Evolutionary conservation across 2,888 invertebrate genomes (phyloP).

Genomic region (Agrochola circellaris): DNA sequence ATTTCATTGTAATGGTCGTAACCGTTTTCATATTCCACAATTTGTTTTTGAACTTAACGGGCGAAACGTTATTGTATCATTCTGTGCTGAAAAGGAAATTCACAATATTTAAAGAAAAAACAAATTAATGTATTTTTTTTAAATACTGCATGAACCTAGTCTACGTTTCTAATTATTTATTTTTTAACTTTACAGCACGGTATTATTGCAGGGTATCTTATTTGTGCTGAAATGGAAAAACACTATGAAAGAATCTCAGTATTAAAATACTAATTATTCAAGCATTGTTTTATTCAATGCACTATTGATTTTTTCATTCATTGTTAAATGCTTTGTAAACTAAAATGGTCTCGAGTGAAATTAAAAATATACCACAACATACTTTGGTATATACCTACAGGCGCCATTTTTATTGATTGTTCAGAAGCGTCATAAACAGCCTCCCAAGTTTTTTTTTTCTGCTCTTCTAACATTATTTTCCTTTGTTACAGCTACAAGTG

Average conservation of each 20-base stretch:
- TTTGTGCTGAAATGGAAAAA: neutral
- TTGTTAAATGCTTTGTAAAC: neutral
- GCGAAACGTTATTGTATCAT: slow-evolving; percentile 1
- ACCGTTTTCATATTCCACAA: neutral
- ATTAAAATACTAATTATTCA: neutral
- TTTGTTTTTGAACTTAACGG: neutral
- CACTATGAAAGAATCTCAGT: neutral
- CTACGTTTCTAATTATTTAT: neutral
- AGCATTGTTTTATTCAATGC: neutral
- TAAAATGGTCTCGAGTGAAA: neutral
- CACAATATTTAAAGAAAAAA: neutral
- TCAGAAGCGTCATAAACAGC: neutral
- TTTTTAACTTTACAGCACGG: neutral
- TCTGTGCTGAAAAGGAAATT: neutral
- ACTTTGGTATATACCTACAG: neutral
- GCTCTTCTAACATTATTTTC: slow-evolving; percentile 20
- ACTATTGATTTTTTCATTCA: neutral
- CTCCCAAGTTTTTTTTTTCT: neutral
- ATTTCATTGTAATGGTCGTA: slow-evolving; percentile 5
- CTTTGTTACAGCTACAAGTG: slow-evolving; percentile 84
- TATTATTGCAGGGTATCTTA: neutral
- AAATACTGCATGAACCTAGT: neutral
- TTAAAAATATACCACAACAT: neutral
- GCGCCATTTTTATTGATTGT: neutral
- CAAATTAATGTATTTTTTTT: too few relatives aligned